Evolutionary conservation across 1,140 invertebrate species (phyloP).

Genomic region (Drosophila dunni): DNA sequence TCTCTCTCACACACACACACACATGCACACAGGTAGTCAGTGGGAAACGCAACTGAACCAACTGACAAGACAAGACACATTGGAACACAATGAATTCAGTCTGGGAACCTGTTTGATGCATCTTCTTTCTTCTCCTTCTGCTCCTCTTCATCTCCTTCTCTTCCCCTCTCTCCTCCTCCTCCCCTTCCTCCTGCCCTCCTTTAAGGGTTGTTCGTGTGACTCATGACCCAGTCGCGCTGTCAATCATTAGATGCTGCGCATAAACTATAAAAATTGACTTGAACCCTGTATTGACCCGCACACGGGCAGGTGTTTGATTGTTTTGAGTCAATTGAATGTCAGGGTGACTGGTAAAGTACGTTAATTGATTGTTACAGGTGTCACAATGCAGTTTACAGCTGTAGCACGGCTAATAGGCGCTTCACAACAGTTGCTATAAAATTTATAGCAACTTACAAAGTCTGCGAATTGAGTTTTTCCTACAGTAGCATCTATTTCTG

Average conservation of each 20-base stretch:
- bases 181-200: neutral
- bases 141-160: neutral
- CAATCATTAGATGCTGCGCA: slow-evolving; percentile 19
- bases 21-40: slow-evolving; percentile 41
- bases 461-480: neutral
- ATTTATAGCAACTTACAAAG: neutral
- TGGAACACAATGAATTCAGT: slow-evolving; percentile 26
- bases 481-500: neutral
- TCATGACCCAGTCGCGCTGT: slow-evolving; percentile 48
- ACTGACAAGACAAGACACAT: slow-evolving; percentile 59
- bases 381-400: neutral
- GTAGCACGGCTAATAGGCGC: neutral
- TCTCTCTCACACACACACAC: neutral
- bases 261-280: slow-evolving; percentile 31
- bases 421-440: slow-evolving; percentile 12
- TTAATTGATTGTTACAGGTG: slow-evolving; percentile 3
- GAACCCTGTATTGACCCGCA: slow-evolving; percentile 22
- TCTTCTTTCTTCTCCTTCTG: slow-evolving; percentile 18
- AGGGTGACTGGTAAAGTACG: slow-evolving; percentile 5
- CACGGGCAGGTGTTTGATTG: slow-evolving; percentile 32
- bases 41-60: slow-evolving; percentile 36
- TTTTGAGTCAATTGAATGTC: slow-evolving; percentile 24
- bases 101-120: slow-evolving; percentile 58
- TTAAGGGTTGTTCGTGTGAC: slow-evolving; percentile 15
- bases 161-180: neutral